These are phyloP conservation scores for Metacarcinus magister DNA, from an alignment of 2,888 invertebrate species.

Conservation along the genomic window DNA sequence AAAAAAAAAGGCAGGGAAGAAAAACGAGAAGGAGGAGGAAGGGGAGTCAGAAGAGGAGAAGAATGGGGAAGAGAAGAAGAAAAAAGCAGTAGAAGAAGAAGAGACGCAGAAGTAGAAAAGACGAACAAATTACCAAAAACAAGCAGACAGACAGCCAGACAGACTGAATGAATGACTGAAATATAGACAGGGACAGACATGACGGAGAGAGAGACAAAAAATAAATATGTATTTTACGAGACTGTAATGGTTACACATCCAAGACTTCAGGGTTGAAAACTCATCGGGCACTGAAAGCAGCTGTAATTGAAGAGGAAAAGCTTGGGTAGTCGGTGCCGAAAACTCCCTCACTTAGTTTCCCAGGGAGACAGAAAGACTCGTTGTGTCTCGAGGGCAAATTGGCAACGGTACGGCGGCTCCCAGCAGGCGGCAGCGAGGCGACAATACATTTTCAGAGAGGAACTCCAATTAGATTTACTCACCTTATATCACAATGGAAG, in stretches of 20 bases:
- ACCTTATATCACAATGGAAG: conserved; percentile 65
- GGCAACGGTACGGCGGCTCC: conserved; percentile 45
- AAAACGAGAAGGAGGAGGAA: too few relatives aligned
- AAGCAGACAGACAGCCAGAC: too few relatives aligned
- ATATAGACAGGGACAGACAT: too few relatives aligned
- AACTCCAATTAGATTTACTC: conserved; percentile 65
- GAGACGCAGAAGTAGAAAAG: too few relatives aligned
- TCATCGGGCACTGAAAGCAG: neutral
- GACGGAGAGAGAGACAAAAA: too few relatives aligned
- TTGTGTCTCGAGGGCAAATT: conserved; percentile 54
- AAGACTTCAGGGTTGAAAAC: conserved; percentile 19
- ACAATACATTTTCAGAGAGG: conserved; percentile 65
- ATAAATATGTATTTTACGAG: too few relatives aligned
- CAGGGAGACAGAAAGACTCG: neutral
- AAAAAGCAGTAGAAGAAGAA: too few relatives aligned
- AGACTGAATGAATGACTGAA: too few relatives aligned
- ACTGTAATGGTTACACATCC: neutral
- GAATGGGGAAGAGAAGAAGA: too few relatives aligned
- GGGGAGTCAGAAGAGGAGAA: too few relatives aligned
- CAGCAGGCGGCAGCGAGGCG: conserved; percentile 48
- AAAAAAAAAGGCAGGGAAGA: too few relatives aligned
- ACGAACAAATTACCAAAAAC: too few relatives aligned
- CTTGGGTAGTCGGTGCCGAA: neutral
- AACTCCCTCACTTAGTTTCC: conserved; percentile 34
- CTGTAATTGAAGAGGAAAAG: conserved; percentile 38